Evolutionary conservation across 92 coral and sea anemone genomes (phyloP), one percentile per base, ranked within the genome.

Genomic region (Siderastrea siderea): DNA sequence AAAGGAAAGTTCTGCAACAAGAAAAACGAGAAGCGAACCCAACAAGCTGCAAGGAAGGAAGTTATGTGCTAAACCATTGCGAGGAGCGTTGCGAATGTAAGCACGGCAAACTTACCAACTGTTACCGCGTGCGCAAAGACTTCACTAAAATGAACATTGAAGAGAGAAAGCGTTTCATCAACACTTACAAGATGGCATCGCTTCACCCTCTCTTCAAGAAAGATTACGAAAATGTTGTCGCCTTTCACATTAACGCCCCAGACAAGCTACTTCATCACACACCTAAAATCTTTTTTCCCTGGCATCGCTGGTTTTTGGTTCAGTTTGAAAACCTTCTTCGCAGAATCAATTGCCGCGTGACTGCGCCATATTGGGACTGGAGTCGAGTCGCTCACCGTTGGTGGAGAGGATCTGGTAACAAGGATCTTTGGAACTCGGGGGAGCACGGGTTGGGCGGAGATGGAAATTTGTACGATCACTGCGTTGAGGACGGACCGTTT

Each of bases 291-390:
- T 90, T 90, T 63, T 63, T 90, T 2, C 93, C 93, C 6, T 90
- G 93, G 90, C 93, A 90, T 53, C 89, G 93, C 15, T 90, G 93
- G 93, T 90, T 61, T 55, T 47, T 84, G 77, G 46, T 90, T 38
- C 47, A 84, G 50, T 70, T 90, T 68, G 93, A 90, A 48, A 90
- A 84, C 52, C 71, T 90, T 14, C 78, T 90, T 74, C 90, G 83
- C 55, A 61, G 60, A 16, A 69, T 90, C 49, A 82, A 90, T 55
- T 90, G 93, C 65, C 90, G 86, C 16, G 93, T 90, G 51, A 90
- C 83, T 47, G 45, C 61, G 8, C 90, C 93, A 58, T 90, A 85
- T 50, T 90, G 90, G 93, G 54, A 90, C 86, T 90, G 93, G 93
- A 85, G 93, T 77, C 79, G 81, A 73, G 80, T 58, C 54, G 68